Conservation (phyloP, 2,113 vertebrate genomes). For the Danio rerio region GRCz12tu NC_133195.1:31614001-31614500, state of each 20-base stretch:
- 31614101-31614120: conserved; percentile 27
- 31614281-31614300: conserved; percentile 76
- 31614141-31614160: conserved; percentile 68
- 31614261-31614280: conserved; percentile 73
- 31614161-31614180: conserved; percentile 90
- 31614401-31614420: conserved; percentile 73
- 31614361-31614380: conserved; percentile 76
- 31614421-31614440: conserved; percentile 74
- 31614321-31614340: conserved; percentile 68
- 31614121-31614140: conserved; percentile 31
- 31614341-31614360: conserved; percentile 80
- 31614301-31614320: conserved; percentile 71
- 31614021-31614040: conserved; percentile 69
- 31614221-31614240: conserved; percentile 86
- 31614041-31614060: conserved; percentile 73
- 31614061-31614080: conserved; percentile 69
- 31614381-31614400: conserved; percentile 64
- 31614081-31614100: conserved; percentile 56
- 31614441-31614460: conserved; percentile 70
- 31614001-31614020: neutral
- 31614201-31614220: conserved; percentile 89
- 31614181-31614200: conserved; percentile 82
- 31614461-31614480: conserved; percentile 65
- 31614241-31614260: conserved; percentile 91
- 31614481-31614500: conserved; percentile 62